Percentiles rank a stretch among this genome's conserved stretches.
These are phyloP conservation scores for Tribolium castaneum DNA, from an alignment of 1,140 invertebrate species.

Conservation along the genomic window DNA sequence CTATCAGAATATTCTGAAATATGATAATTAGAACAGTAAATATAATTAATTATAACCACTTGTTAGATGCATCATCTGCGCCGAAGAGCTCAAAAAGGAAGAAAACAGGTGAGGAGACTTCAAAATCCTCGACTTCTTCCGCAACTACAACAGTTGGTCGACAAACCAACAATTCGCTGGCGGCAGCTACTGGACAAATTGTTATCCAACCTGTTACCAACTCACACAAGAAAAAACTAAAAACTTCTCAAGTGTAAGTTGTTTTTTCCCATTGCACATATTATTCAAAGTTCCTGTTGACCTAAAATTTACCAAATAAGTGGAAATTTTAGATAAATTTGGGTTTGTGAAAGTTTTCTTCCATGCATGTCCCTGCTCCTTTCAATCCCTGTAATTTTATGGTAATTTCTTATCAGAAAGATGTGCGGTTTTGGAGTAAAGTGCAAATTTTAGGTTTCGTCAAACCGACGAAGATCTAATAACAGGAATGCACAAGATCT, in stretches of 20 bases:
- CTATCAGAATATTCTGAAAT: no score
- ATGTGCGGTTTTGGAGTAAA: neutral
- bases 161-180: slow-evolving; percentile 89
- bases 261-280: neutral
- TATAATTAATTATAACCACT: neutral
- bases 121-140: slow-evolving; percentile 37
- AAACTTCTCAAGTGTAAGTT: slow-evolving; percentile 75
- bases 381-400: neutral
- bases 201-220: slow-evolving; percentile 72
- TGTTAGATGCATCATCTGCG: neutral
- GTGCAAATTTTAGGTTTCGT: slow-evolving; percentile 71
- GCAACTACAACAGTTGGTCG: slow-evolving; percentile 67
- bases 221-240: slow-evolving; percentile 68
- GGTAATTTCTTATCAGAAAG: slow-evolving; percentile 1
- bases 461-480: slow-evolving; percentile 85
- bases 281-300: no score
- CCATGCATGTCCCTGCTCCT: slow-evolving; percentile 25
- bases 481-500: slow-evolving; percentile 89
- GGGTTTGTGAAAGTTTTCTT: neutral
- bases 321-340: neutral
- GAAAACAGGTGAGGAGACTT: slow-evolving; percentile 22
- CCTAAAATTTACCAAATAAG: slow-evolving; percentile 8
- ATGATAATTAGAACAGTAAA: no score
- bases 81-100: slow-evolving; percentile 7
- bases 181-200: slow-evolving; percentile 84